These are phyloP conservation scores for Barbus barbus DNA, from an alignment of 2,113 vertebrate species.

Conservation along the genomic window DNA sequence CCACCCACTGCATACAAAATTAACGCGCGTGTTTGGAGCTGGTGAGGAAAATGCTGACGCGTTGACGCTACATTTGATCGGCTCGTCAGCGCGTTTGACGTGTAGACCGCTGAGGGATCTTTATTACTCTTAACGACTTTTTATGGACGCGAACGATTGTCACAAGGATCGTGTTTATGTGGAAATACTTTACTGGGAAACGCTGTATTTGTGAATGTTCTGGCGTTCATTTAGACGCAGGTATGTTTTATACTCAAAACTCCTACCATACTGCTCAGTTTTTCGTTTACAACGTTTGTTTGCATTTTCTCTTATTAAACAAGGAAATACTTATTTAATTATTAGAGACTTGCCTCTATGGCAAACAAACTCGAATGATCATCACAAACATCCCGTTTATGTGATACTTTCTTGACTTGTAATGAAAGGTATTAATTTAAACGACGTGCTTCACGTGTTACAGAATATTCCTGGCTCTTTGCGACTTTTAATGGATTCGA, in stretches of 20 bases:
- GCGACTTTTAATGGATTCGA: background rate
- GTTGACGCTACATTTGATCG: background rate
- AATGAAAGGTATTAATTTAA: background rate
- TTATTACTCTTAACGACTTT: slow-evolving; percentile 1
- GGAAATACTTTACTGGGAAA: background rate
- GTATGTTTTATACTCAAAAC: background rate
- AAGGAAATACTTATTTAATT: too few species aligned
- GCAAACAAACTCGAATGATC: background rate
- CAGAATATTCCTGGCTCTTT: background rate
- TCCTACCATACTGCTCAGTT: background rate
- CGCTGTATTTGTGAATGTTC: background rate
- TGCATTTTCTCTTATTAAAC: background rate
- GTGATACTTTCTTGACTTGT: background rate
- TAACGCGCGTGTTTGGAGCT: background rate
- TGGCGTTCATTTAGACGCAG: background rate
- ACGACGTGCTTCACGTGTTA: background rate
- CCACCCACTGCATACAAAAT: background rate
- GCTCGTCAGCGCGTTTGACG: slow-evolving; percentile 8
- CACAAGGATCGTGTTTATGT: background rate
- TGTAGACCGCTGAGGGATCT: background rate
- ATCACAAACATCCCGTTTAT: background rate
- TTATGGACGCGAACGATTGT: background rate
- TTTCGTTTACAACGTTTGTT: background rate
- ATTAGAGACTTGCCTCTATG: too few species aligned
- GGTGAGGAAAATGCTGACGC: slow-evolving; percentile 15